phyloP scores from a whole-genome alignment of 1,140 invertebrate species.

The Bombus impatiens region DNA sequence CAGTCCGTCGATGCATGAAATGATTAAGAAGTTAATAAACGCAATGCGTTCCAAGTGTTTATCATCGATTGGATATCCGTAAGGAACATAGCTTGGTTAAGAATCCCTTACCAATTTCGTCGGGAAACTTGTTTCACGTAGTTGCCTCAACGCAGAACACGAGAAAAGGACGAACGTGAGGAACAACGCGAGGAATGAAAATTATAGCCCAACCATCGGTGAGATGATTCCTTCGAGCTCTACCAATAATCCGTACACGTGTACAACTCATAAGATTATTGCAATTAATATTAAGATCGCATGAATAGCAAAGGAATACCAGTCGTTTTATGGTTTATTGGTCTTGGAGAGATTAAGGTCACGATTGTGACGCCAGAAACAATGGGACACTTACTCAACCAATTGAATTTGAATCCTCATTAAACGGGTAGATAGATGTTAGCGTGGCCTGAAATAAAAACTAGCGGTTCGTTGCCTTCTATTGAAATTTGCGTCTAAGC shows the following conservation, averaged over 20 bases:
- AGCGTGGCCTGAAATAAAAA: background rate
- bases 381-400: background rate
- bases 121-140: background rate
- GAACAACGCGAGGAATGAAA: background rate
- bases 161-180: background rate
- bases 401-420: background rate
- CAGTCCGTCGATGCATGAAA: background rate
- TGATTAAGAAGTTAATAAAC: background rate
- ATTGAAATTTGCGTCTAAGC: background rate
- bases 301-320: background rate
- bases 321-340: background rate
- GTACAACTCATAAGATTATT: background rate
- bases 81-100: background rate
- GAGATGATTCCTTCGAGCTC: background rate
- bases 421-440: background rate
- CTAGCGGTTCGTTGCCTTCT: background rate
- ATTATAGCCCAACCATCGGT: background rate
- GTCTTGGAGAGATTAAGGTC: background rate
- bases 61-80: background rate
- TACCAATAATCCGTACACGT: background rate
- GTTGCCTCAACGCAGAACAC: background rate
- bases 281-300: conserved; percentile 16
- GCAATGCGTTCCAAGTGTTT: background rate
- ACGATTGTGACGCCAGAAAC: conserved; percentile 5
- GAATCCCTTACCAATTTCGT: background rate